These are phyloP conservation scores for Lagorchestes hirsutus DNA, from an alignment of 2,797 vertebrate genomes.

Conservation along the genomic window DNA sequence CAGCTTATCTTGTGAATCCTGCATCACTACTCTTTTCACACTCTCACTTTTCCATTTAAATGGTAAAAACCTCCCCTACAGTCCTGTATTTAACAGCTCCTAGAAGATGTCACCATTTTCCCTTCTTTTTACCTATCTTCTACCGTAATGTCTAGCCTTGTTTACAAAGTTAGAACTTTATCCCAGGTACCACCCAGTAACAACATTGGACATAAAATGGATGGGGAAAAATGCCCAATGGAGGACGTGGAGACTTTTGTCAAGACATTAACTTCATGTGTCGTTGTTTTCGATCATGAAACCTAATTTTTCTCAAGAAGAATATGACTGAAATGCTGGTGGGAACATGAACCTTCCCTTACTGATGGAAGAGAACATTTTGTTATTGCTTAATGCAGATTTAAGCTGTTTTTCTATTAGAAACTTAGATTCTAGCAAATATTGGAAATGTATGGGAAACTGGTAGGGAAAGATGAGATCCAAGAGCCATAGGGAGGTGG, in stretches of 20 bases:
- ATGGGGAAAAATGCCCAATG: background rate
- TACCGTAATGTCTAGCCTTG: background rate
- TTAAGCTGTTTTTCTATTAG: background rate
- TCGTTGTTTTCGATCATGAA: background rate
- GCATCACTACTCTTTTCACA: background rate
- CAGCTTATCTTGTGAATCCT: background rate
- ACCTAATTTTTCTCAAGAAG: background rate
- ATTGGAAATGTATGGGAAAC: background rate
- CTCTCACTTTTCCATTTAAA: background rate
- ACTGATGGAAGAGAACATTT: background rate
- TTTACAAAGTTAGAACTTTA: background rate
- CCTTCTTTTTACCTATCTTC: background rate
- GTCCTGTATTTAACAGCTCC: constrained; percentile 13
- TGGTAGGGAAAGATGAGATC: background rate
- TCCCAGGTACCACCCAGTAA: background rate
- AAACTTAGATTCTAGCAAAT: background rate
- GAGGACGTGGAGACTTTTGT: background rate
- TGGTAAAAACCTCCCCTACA: background rate
- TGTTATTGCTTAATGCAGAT: background rate
- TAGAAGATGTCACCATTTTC: background rate
- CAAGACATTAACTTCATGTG: background rate
- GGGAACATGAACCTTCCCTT: background rate
- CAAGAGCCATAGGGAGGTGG: background rate
- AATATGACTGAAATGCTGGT: background rate
- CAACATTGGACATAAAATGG: background rate